These are phyloP conservation scores for Gopherus flavomarginatus DNA, from an alignment of 2,113 vertebrate species.

Conservation along the genomic window DNA sequence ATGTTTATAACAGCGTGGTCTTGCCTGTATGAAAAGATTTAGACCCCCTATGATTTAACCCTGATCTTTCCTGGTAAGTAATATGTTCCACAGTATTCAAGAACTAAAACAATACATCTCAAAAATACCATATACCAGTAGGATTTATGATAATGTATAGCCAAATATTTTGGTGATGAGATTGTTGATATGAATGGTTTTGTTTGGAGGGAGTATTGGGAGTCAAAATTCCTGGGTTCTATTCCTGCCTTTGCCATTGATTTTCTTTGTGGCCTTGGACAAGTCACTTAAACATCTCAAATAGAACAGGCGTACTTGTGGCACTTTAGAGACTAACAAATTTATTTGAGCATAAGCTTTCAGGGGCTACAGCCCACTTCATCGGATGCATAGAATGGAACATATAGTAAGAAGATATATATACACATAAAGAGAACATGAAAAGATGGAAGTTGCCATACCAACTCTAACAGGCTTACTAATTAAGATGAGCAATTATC, in stretches of 20 bases:
- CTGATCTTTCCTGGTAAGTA: not conserved
- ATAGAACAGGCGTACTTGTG: too few relatives aligned
- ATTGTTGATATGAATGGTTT: not conserved
- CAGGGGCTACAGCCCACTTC: too few relatives aligned
- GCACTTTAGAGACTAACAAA: too few relatives aligned
- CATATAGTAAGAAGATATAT: too few relatives aligned
- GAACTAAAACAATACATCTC: not conserved
- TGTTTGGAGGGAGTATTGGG: not conserved
- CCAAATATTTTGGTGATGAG: not conserved
- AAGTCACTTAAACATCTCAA: not conserved
- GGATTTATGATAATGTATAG: not conserved
- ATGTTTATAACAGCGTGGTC: not conserved
- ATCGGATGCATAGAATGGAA: too few relatives aligned
- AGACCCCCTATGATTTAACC: not conserved
- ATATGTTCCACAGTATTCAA: not conserved
- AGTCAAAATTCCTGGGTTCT: not conserved
- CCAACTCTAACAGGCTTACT: too few relatives aligned
- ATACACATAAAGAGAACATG: too few relatives aligned
- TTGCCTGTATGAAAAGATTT: not conserved
- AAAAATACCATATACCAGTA: not conserved
- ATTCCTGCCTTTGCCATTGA: not conserved
- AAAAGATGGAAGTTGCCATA: too few relatives aligned
- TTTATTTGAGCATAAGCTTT: too few relatives aligned
- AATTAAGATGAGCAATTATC: too few relatives aligned
- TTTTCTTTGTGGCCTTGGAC: not conserved